Evolutionary conservation across 2,888 invertebrate genomes (phyloP).

Genomic region (Drosophila sordidula): DNA sequence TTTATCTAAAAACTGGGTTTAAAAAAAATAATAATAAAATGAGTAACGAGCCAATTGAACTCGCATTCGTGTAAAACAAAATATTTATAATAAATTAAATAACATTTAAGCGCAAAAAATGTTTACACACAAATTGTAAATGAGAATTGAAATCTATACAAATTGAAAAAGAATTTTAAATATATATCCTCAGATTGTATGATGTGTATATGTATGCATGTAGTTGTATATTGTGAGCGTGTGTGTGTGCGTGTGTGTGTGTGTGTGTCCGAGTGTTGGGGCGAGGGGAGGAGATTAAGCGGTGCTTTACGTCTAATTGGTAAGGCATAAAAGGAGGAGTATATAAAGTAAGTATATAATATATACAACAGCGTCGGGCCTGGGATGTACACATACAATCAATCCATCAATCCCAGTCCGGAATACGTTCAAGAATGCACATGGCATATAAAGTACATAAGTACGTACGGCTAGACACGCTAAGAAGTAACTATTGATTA

Average conservation of each 20-base stretch:
- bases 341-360: slow-evolving; percentile 10
- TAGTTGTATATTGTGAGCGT: not conserved
- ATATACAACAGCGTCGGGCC: slow-evolving; percentile 14
- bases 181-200: slow-evolving; percentile 9
- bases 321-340: slow-evolving; percentile 40
- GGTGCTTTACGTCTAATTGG: slow-evolving; percentile 29
- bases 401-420: not conserved
- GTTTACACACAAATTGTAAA: slow-evolving; percentile 7
- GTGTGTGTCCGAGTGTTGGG: not conserved
- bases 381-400: not conserved
- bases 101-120: slow-evolving; percentile 14
- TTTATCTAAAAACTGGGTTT: slow-evolving; percentile 7
- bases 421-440: slow-evolving; percentile 30
- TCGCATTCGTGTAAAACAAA: slow-evolving; percentile 21
- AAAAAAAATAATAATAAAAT: not conserved
- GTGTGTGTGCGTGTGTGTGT: not conserved
- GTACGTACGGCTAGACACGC: slow-evolving; percentile 38
- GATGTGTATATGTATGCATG: slow-evolving; percentile 6
- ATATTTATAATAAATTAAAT: slow-evolving; percentile 30
- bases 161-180: slow-evolving; percentile 9
- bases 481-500: slow-evolving; percentile 56
- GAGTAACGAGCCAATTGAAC: slow-evolving; percentile 12
- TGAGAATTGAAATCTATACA: slow-evolving; percentile 16
- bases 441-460: slow-evolving; percentile 28
- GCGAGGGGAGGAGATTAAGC: slow-evolving; percentile 24